Conservation (phyloP, 2,888 invertebrate species). For the Drosophila pegasa region DNA sequence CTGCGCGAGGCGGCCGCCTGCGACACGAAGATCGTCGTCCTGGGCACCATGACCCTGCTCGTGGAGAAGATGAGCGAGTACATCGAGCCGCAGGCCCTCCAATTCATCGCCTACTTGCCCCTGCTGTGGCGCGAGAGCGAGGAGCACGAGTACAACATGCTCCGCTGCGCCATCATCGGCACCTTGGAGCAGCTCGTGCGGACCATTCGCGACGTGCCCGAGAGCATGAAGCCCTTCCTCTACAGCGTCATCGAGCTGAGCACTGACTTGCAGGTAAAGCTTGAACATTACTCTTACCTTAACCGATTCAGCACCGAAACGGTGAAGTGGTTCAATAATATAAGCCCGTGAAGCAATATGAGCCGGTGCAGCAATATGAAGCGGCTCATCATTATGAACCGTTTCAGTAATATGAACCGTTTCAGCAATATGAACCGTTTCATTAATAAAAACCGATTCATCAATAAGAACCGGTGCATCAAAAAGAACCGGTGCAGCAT, state of each 20-base stretch:
- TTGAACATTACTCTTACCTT: no score
- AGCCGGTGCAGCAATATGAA: no score
- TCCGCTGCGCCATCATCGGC: slow-evolving; percentile 95
- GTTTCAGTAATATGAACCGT: no score
- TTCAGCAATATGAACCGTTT: no score
- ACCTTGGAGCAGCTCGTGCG: slow-evolving; percentile 93
- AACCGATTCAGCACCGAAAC: no score
- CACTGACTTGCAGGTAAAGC: slow-evolving; percentile 90
- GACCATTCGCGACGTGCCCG: slow-evolving; percentile 87
- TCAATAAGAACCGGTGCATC: no score
- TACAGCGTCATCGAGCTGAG: slow-evolving; percentile 89
- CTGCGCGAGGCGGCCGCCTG: slow-evolving; percentile 95
- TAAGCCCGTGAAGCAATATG: no score
- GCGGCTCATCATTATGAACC: no score
- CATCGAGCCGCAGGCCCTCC: slow-evolving; percentile 88
- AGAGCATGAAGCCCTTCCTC: slow-evolving; percentile 88
- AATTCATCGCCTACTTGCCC: slow-evolving; percentile 93
- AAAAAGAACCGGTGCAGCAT: no score
- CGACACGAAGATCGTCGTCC: slow-evolving; percentile 97
- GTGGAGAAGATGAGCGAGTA: slow-evolving; percentile 93
- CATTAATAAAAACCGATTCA: no score
- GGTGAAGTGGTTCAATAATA: no score
- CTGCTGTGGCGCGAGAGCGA: slow-evolving; percentile 95
- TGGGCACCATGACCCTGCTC: slow-evolving; percentile 95
- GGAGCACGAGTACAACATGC: slow-evolving; percentile 91